Percentiles rank a stretch among this genome's conserved stretches.
Conservation (phyloP, 2,113 vertebrate species). For the Rhizomys pruinosus region DNA sequence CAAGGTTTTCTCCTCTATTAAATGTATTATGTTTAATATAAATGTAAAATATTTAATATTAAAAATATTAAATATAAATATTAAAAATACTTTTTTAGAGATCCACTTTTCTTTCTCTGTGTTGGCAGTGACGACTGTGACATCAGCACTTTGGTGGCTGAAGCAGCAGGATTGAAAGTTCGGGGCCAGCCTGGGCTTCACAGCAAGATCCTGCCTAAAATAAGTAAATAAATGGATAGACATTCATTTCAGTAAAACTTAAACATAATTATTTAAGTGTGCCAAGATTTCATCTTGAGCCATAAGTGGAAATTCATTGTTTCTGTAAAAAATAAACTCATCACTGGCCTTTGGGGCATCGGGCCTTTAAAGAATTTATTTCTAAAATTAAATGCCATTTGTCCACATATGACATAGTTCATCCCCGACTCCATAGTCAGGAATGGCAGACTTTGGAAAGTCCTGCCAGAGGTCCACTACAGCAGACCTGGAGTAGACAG, state of each 20-base stretch:
- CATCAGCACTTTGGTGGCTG: background rate
- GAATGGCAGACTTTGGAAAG: background rate
- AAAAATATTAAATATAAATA: too few relatives aligned
- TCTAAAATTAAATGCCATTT: background rate
- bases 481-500: background rate
- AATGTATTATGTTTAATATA: too few relatives aligned
- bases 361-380: conserved; percentile 13
- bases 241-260: background rate
- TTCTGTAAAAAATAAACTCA: background rate
- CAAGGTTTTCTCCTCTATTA: background rate
- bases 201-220: background rate
- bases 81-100: conserved; percentile 21
- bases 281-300: background rate
- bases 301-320: conserved; percentile 32
- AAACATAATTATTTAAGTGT: conserved; percentile 2
- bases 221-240: background rate
- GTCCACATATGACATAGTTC: background rate
- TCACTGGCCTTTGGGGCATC: background rate
- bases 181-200: background rate
- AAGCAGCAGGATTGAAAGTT: background rate
- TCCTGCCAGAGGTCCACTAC: background rate
- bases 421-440: background rate
- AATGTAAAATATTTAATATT: too few relatives aligned
- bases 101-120: background rate
- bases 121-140: background rate